Evolutionary conservation across 1,140 invertebrate species (phyloP), one percentile per base, ranked within the genome.

Genomic region (Cyphomyrmex costatus): DNA sequence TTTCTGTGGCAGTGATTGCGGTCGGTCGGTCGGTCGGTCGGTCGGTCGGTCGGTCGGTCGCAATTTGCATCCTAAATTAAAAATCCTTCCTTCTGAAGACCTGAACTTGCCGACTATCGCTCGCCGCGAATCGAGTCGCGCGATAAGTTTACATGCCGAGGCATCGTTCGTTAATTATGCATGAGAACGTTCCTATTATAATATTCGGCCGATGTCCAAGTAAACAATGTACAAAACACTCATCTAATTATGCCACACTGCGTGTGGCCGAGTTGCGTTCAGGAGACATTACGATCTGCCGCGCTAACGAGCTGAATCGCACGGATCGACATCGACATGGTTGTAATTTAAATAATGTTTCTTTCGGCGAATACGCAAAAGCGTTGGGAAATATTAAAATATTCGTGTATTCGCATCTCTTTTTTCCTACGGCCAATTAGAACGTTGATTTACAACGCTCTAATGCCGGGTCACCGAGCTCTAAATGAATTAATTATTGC

Each of bases 31-130:
- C 73, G 49, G 56, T 27, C 19, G n/a, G n/a, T n/a, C 36, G 56
- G 16, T 24, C 65, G 79, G 71, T 16, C 65, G 76, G 65, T 27
- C 58, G 49, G 53, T 19, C 58, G 46, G 70, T 65, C 68, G 79
- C 70, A 63, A 87, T 89, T 89, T 76, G 79, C 89, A 76, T 88
- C 36, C 21, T 30, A 73, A 66, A 79, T 60, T 53, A 83, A 84
- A 80, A 80, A 82, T 65, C 24, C 51, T 77, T 16, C 46, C 46
- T 78, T 49, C 49, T 30, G n/a, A 65, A 61, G 51, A 58, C 19
- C 19, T 16, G 1, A 3, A 61, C 36, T n/a, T 42, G 56, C 2
- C 49, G 53, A 24, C 24, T 87, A 61, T 85, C 78, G 78, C 24
- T 10, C 58, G 53, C 63, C n/a, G 65, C 49, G 46, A 36, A 42